phyloP scores from a whole-genome alignment of 2,797 vertebrate species.

The Sebastes aleutianus region DNA sequence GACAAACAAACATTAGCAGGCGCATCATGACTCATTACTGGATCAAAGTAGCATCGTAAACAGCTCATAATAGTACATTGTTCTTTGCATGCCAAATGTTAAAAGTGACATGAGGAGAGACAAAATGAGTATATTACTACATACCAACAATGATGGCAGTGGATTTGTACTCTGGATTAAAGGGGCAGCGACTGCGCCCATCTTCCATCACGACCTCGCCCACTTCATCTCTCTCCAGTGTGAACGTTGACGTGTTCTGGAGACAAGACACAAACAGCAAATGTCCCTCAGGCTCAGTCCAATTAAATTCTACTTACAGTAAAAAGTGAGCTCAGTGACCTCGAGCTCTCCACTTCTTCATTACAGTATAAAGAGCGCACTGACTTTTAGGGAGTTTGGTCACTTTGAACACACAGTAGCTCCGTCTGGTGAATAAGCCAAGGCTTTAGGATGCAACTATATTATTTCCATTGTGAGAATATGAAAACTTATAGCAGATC shows the following conservation, averaged over 20 bases:
- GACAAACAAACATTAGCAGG: constrained; percentile 47
- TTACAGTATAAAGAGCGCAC: background rate
- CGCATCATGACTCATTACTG: constrained; percentile 50
- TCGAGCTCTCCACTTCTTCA: background rate
- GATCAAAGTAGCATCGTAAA: constrained; percentile 38
- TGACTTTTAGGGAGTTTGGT: background rate
- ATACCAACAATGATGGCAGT: constrained; percentile 93
- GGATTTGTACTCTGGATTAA: constrained; percentile 93
- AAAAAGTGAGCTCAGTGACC: constrained; percentile 29
- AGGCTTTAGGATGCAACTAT: background rate
- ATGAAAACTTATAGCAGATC: background rate
- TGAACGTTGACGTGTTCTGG: constrained; percentile 87
- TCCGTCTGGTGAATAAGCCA: background rate
- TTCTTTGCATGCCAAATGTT: background rate
- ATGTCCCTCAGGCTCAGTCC: constrained; percentile 44
- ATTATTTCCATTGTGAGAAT: background rate
- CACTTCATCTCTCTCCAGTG: constrained; percentile 76
- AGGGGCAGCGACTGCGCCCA: constrained; percentile 92
- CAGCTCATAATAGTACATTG: constrained; percentile 9
- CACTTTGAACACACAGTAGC: background rate
- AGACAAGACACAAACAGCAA: constrained; percentile 42
- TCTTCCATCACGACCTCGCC: constrained; percentile 88
- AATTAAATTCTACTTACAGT: constrained; percentile 40
- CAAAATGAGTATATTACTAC: constrained; percentile 33
- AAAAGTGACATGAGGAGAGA: background rate